phyloP scores from a whole-genome alignment of 2,113 vertebrate species.

The Noctilio leporinus region DNA sequence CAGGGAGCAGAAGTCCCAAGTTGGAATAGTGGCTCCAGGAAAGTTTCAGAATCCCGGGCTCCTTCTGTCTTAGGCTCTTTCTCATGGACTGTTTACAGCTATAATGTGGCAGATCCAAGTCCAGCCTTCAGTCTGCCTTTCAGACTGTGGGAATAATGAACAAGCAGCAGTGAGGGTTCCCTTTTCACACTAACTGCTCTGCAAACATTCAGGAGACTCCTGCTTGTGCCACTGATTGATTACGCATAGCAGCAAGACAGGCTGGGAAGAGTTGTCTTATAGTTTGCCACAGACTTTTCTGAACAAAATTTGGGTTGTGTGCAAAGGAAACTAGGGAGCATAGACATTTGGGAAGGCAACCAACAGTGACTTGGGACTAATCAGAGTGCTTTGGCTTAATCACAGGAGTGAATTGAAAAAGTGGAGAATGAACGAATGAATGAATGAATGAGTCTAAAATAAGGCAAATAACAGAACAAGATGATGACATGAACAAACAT shows the following conservation, averaged over 20 bases:
- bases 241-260: background rate
- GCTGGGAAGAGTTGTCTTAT: background rate
- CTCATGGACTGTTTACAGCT: background rate
- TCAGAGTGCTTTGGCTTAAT: background rate
- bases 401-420: background rate
- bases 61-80: background rate
- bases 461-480: background rate
- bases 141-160: background rate
- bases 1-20: background rate
- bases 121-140: background rate
- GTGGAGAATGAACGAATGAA: too few relatives aligned
- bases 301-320: background rate
- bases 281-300: rapidly evolving
- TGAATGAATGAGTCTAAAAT: background rate
- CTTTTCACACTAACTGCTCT: background rate
- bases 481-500: background rate
- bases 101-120: too few relatives aligned
- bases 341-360: background rate
- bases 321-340: background rate
- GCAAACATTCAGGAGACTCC: background rate
- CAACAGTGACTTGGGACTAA: background rate
- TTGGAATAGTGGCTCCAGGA: background rate
- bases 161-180: background rate
- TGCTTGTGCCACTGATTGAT: background rate
- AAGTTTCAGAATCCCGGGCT: background rate